phyloP scores from a whole-genome alignment of 2,113 vertebrate genomes.

The Periophthalmus modestus region DNA sequence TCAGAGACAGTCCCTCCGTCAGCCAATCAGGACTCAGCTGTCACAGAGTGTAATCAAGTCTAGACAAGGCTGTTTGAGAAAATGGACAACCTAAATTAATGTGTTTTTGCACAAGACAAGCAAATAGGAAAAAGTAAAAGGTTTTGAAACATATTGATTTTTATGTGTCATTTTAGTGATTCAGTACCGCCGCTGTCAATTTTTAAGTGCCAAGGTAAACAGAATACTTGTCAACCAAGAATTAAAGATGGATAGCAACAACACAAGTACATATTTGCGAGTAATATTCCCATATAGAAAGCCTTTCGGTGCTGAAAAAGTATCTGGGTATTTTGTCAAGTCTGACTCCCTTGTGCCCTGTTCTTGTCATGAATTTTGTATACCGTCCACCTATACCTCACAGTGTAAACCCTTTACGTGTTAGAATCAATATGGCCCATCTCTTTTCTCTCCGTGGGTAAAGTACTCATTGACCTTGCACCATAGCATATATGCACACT shows the following conservation, averaged over 20 bases:
- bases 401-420: too few relatives aligned
- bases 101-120: not conserved
- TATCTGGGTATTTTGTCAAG: too few relatives aligned
- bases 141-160: not conserved
- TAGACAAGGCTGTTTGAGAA: not conserved
- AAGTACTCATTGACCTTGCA: not conserved
- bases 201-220: not conserved
- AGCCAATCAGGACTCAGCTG: constrained; percentile 4
- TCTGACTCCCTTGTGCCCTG: too few relatives aligned
- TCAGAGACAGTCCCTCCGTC: not conserved
- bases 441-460: not conserved
- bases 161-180: not conserved
- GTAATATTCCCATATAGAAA: not conserved
- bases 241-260: not conserved
- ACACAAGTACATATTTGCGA: not conserved
- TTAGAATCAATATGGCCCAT: not conserved
- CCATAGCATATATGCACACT: not conserved
- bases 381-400: too few relatives aligned
- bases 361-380: too few relatives aligned
- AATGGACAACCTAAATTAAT: not conserved
- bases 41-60: not conserved
- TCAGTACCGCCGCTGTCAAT: not conserved
- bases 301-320: too few relatives aligned
- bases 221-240: not conserved
- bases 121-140: not conserved